Evolutionary conservation across 2,797 vertebrate species (phyloP).

Genomic region (Myotis findleyi): DNA sequence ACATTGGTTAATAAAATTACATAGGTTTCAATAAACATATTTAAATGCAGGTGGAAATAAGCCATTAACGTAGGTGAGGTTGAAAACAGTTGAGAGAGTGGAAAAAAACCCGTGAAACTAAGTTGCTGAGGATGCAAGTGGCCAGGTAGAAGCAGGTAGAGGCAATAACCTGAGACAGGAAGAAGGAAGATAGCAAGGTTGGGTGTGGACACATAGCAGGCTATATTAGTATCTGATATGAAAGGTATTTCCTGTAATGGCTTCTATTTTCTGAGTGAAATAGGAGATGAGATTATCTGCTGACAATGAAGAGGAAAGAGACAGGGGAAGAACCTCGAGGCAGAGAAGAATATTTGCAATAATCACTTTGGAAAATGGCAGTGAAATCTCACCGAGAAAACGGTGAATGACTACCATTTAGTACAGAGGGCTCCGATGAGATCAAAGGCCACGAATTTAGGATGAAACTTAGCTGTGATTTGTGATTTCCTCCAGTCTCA

Average conservation of each 20-base stretch:
- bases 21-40: neutral
- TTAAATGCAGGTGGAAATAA: neutral
- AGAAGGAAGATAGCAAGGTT: neutral
- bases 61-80: neutral
- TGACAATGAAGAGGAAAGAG: neutral
- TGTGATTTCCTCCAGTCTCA: constrained; percentile 42
- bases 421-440: neutral
- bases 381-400: neutral
- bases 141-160: neutral
- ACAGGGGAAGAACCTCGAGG: neutral
- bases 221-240: neutral
- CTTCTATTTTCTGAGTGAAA: constrained; percentile 63
- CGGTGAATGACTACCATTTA: neutral
- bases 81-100: neutral
- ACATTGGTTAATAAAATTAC: neutral
- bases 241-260: constrained; percentile 56
- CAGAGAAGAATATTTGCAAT: neutral
- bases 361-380: constrained; percentile 48
- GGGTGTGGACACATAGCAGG: neutral
- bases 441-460: neutral
- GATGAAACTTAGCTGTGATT: neutral
- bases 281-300: constrained; percentile 34
- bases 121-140: neutral
- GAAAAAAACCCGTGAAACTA: neutral
- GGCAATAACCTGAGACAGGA: neutral